phyloP scores from a whole-genome alignment of 1,140 invertebrate genomes.

The Nebria ingens region DNA sequence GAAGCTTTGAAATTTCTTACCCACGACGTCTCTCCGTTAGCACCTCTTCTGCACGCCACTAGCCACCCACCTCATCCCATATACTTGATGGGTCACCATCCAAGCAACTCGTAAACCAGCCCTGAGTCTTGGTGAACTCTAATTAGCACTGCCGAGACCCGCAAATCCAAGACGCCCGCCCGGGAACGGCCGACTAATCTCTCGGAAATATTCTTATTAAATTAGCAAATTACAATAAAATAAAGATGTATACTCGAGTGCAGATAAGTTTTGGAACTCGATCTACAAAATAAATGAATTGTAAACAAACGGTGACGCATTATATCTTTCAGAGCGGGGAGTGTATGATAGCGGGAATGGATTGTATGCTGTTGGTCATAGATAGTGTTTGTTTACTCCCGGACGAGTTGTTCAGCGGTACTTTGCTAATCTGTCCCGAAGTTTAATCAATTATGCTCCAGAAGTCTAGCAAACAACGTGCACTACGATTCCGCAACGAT shows the following conservation, averaged over 20 bases:
- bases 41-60: no score
- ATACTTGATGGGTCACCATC: no score
- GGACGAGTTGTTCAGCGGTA: neutral
- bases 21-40: neutral
- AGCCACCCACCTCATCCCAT: no score
- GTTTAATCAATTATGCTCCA: conserved; percentile 8
- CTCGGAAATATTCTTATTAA: neutral
- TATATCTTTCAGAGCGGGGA: neutral
- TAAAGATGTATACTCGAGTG: neutral
- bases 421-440: conserved; percentile 6
- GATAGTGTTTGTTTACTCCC: neutral
- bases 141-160: no score
- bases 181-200: neutral
- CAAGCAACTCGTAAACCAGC: no score
- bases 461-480: conserved; percentile 1
- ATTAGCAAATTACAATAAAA: neutral
- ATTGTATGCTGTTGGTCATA: neutral
- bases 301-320: neutral
- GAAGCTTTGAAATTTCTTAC: conserved; percentile 1
- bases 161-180: no score
- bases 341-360: neutral
- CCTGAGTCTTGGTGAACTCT: no score
- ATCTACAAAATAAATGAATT: neutral
- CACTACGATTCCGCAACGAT: neutral
- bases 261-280: neutral